A percentile compares a stretch with the other conserved stretches of the same genome.
phyloP scores from a whole-genome alignment of 2,888 invertebrate species.

The Philereme transversata region DNA sequence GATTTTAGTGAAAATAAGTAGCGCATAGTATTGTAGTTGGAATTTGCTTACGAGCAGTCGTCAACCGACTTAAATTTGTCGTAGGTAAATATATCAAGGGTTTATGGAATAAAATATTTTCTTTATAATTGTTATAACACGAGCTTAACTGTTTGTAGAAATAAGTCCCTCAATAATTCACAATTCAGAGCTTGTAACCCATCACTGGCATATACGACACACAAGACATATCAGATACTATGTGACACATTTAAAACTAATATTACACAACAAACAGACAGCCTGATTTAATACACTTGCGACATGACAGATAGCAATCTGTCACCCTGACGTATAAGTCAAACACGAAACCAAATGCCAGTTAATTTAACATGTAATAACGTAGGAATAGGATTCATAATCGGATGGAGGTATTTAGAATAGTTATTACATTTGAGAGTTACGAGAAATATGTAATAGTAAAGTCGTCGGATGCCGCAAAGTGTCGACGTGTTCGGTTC shows the following conservation, averaged over 20 bases:
- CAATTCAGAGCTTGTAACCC: slow-evolving; percentile 2
- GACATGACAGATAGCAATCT: slow-evolving; percentile 23
- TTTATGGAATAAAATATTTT: no score
- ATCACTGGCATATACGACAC: slow-evolving; percentile 7
- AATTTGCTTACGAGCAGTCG: no score
- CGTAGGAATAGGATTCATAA: slow-evolving; percentile 5
- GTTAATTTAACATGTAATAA: neutral
- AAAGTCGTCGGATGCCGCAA: slow-evolving; percentile 16
- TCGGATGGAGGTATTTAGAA: neutral
- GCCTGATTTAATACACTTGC: slow-evolving; percentile 15
- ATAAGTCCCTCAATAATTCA: neutral
- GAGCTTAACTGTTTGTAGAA: no score
- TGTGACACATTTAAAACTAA: slow-evolving; percentile 22
- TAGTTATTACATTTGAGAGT: slow-evolving; percentile 17
- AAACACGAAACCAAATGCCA: slow-evolving; percentile 5
- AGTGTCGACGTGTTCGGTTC: slow-evolving; percentile 26
- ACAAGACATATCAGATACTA: slow-evolving; percentile 7
- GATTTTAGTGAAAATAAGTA: no score
- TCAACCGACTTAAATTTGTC: no score
- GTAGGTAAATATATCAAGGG: no score
- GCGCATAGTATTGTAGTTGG: no score
- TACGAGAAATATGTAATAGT: slow-evolving; percentile 17
- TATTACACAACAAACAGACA: slow-evolving; percentile 19
- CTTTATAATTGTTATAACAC: no score
- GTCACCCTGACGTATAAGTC: slow-evolving; percentile 20